phyloP scores from a whole-genome alignment of 2,113 vertebrate species.

The Psittacula cyanocephala region DNA sequence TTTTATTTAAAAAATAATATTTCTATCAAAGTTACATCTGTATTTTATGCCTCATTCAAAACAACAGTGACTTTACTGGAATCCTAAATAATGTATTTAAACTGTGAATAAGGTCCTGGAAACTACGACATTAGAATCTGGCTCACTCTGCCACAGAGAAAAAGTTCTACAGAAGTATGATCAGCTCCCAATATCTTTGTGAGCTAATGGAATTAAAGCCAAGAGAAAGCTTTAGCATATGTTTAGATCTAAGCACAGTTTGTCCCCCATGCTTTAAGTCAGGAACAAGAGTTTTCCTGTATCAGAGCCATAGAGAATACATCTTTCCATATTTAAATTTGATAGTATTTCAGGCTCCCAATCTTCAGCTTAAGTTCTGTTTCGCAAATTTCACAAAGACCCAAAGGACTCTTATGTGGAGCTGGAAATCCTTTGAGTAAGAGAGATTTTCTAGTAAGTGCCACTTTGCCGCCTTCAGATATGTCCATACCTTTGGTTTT shows the following conservation, averaged over 20 bases:
- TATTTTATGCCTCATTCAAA: background rate
- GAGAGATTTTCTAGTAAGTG: background rate
- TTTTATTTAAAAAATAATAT: background rate
- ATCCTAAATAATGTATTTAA: background rate
- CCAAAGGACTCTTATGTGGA: background rate
- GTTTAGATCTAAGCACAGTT: background rate
- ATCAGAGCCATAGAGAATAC: background rate
- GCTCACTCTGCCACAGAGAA: background rate
- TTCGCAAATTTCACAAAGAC: background rate
- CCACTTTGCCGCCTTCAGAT: background rate
- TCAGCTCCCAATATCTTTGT: background rate
- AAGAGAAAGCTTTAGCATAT: background rate
- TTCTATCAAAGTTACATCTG: background rate
- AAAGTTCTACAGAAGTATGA: background rate
- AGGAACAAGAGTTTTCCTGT: background rate
- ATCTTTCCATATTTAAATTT: background rate
- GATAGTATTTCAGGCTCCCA: background rate
- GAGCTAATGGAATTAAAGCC: background rate
- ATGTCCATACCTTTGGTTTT: background rate
- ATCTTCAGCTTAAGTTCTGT: background rate
- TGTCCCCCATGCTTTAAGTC: background rate
- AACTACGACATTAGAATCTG: background rate
- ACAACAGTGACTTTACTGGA: background rate
- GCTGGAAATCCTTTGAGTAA: background rate
- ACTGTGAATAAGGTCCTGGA: background rate